Percentiles rank a stretch among this genome's conserved stretches.
Conservation (phyloP, 2,888 invertebrate genomes). For the Ctenicera cuprea region DNA sequence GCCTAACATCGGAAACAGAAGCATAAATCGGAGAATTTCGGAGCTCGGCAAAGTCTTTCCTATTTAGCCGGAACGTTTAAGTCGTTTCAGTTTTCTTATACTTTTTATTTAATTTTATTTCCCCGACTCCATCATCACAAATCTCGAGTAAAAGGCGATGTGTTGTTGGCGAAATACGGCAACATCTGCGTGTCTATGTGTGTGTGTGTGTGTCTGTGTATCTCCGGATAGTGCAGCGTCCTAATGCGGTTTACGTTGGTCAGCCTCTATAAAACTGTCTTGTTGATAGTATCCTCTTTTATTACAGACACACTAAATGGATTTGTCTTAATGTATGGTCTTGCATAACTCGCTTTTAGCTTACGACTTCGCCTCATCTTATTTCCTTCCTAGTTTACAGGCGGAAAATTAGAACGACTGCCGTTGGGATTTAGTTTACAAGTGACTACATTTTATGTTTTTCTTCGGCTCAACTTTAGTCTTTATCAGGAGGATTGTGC, state of each 20-base stretch:
- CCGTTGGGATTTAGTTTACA: conserved; percentile 43
- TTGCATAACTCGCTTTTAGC: conserved; percentile 45
- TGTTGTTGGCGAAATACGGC: conserved; percentile 42
- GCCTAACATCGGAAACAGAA: conserved; percentile 44
- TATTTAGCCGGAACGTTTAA: conserved; percentile 36
- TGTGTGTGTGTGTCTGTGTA: conserved; percentile 18
- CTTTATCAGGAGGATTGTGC: conserved; percentile 15
- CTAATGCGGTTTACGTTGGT: conserved; percentile 59
- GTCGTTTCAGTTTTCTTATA: conserved; percentile 32
- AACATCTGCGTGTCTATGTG: conserved; percentile 11
- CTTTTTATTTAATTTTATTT: conserved; percentile 45
- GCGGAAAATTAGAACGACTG: conserved; percentile 45
- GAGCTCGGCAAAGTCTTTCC: conserved; percentile 24
- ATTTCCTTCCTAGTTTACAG: conserved; percentile 41
- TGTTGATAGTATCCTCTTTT: conserved; percentile 64
- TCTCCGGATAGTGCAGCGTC: conserved; percentile 45
- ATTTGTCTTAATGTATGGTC: conserved; percentile 66
- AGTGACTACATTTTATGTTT: conserved; percentile 45
- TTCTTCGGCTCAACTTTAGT: conserved; percentile 12
- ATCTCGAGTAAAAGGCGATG: conserved; percentile 41
- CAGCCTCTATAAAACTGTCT: conserved; percentile 65
- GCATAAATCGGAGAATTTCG: conserved; percentile 44
- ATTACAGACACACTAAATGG: conserved; percentile 66
- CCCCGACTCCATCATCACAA: conserved; percentile 47
- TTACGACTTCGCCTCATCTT: conserved; percentile 42